phyloP scores from a whole-genome alignment of 2,797 vertebrate species.

The Amblyraja radiata region DNA sequence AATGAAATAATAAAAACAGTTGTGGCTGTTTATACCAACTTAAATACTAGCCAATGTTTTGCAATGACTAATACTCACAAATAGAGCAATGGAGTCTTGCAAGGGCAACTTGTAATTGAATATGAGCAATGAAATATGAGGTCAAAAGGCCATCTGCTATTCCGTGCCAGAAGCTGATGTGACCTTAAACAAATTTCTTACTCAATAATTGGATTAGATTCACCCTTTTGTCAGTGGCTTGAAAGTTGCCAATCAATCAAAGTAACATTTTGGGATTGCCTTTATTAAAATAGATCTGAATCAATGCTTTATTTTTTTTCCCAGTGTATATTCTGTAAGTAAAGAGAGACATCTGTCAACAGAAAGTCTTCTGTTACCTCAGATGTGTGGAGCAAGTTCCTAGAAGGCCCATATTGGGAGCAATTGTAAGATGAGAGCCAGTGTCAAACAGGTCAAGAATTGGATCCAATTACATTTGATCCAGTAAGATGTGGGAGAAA shows the following conservation, averaged over 20 bases:
- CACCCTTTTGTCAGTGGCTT: not conserved
- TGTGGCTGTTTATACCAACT: not conserved
- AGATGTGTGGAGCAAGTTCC: not conserved
- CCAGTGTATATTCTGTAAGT: not conserved
- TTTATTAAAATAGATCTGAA: conserved; percentile 11
- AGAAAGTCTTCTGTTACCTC: conserved; percentile 9
- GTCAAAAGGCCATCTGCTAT: conserved; percentile 30
- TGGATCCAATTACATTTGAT: not conserved
- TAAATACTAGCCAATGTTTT: conserved; percentile 31
- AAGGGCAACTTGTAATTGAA: conserved; percentile 31
- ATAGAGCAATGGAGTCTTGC: conserved; percentile 29
- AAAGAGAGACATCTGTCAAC: not conserved
- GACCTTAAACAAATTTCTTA: conserved; percentile 29
- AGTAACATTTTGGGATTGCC: not conserved
- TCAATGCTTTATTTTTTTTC: not conserved
- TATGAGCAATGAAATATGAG: conserved; percentile 27
- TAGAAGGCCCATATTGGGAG: not conserved
- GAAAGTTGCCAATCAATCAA: not conserved
- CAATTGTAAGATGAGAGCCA: conserved; percentile 25
- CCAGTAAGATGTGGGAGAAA: not conserved
- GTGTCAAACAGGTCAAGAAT: not conserved
- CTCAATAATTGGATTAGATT: conserved; percentile 19
- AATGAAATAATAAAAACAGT: conserved; percentile 9
- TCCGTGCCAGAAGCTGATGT: conserved; percentile 28
- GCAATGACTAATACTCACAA: conserved; percentile 23